Evolutionary conservation across 1,140 invertebrate genomes (phyloP), one percentile per base, ranked within the genome.

Genomic region (Atta cephalotes): DNA sequence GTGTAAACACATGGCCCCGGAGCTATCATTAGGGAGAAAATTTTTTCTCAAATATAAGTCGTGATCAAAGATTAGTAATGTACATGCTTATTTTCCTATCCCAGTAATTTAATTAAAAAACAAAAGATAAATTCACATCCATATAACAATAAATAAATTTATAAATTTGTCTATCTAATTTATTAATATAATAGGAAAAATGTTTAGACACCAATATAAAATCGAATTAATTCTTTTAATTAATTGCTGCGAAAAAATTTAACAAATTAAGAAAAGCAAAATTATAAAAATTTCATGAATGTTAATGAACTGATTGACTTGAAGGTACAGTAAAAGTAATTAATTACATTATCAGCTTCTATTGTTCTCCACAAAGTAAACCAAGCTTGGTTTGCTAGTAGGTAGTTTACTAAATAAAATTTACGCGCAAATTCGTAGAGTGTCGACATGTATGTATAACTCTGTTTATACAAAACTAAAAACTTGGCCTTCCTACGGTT

Each of bases 401-500:
- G 25, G 18, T 21, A 6, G 25, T 79, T 51, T 45, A 0, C 39
- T 31, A 70, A 60, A 18, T 21, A 6, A 82, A 49, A 74, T 74
- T 9, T 49, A 21, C 7, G 7, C 14, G 56, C 39, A 74, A 58
- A 81, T 82, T 72, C 25, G 12, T 35, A 39, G 21, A 39, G 16
- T 45, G 35, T 49, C 39, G n/a, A 0, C 68, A 18, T 82, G 6
- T 82, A 74, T 49, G 80, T 58, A 49, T 39, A 35, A 25, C 14
- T 84, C 79, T 86, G 58, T 90, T 90, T 90, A 84, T 77, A 79
- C 31, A n/a, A 82, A 78, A 62, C 82, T 81, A 91, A 91, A 91
- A 91, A 91, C 89, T 91, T 91, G 90, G 90, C 90, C 89, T 91
- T 90, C 89, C 81, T 62, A 51, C 80, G 62, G 63, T 91, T 91